These are phyloP conservation scores for Clarias batrachus DNA, from an alignment of 2,113 vertebrate species.

Conservation along the genomic window DNA sequence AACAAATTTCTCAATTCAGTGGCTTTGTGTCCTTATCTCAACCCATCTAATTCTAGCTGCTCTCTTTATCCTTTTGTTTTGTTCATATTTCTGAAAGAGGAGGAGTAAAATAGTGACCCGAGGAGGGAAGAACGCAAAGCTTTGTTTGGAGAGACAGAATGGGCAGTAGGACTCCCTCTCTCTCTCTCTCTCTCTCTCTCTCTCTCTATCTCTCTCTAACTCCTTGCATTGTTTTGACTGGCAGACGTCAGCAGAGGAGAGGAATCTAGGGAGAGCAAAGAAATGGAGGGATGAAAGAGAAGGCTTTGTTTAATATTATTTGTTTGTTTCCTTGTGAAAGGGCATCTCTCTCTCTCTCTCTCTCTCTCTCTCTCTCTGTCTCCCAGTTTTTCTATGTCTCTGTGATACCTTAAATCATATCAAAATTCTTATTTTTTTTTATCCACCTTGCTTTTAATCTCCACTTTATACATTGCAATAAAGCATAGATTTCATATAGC, in stretches of 20 bases:
- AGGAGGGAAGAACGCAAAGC: slow-evolving; percentile 58
- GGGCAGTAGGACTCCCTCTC: slow-evolving; percentile 18
- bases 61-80: slow-evolving; percentile 21
- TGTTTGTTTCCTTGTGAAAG: slow-evolving; percentile 56
- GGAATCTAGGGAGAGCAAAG: slow-evolving; percentile 67
- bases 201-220: slow-evolving; percentile 56
- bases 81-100: slow-evolving; percentile 31
- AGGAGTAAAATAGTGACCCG: slow-evolving; percentile 42
- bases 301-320: slow-evolving; percentile 63
- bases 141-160: slow-evolving; percentile 64
- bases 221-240: slow-evolving; percentile 68
- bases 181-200: slow-evolving; percentile 56
- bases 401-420: slow-evolving; percentile 6
- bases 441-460: background rate
- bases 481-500: background rate
- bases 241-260: slow-evolving; percentile 70
- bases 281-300: slow-evolving; percentile 62
- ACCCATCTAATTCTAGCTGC: slow-evolving; percentile 42
- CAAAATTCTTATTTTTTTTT: background rate
- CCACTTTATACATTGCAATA: background rate
- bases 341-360: slow-evolving; percentile 45
- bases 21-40: slow-evolving; percentile 25
- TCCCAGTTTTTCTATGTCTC: background rate
- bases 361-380: slow-evolving; percentile 6
- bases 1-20: background rate